A percentile compares a stretch with the other conserved stretches of the same genome.
Conservation (phyloP, 1,140 invertebrate genomes). For the Papilio dardanus region DNA sequence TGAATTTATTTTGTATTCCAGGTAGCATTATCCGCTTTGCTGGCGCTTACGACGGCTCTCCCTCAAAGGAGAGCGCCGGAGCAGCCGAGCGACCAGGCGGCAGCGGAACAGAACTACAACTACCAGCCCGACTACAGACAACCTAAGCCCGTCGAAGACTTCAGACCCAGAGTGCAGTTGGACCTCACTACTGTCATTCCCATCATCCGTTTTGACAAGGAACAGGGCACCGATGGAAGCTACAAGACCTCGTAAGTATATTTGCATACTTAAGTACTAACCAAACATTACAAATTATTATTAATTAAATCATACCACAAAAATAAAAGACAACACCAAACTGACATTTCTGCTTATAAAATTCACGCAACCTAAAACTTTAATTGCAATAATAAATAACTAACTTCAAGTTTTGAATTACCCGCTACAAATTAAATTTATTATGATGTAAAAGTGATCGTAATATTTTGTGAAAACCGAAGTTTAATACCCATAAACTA, state of each 20-base stretch:
- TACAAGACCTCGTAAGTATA: slow-evolving; percentile 88
- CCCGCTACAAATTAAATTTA: slow-evolving; percentile 24
- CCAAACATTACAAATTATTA: neutral
- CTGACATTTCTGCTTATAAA: too few species aligned
- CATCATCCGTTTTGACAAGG: slow-evolving; percentile 90
- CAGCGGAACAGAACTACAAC: slow-evolving; percentile 72
- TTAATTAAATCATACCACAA: too few species aligned
- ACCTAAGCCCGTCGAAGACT: slow-evolving; percentile 61
- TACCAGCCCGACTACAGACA: slow-evolving; percentile 61
- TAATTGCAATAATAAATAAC: too few species aligned
- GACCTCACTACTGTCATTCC: slow-evolving; percentile 88
- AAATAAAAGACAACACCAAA: neutral
- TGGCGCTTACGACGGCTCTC: slow-evolving; percentile 66
- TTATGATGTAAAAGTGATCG: neutral
- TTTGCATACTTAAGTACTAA: neutral
- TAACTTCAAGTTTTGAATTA: too few species aligned
- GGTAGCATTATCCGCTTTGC: slow-evolving; percentile 62
- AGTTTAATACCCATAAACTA: slow-evolving; percentile 15
- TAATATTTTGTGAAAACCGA: neutral
- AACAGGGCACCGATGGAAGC: slow-evolving; percentile 90
- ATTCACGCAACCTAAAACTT: too few species aligned
- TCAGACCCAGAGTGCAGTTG: slow-evolving; percentile 69
- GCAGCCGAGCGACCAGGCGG: slow-evolving; percentile 62
- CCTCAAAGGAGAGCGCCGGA: slow-evolving; percentile 68
- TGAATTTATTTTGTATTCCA: slow-evolving; percentile 50